A percentile compares a stretch with the other conserved stretches of the same genome.
Evolutionary conservation across 2,113 vertebrate genomes (phyloP).

Genomic region (Engystomops pustulosus): DNA sequence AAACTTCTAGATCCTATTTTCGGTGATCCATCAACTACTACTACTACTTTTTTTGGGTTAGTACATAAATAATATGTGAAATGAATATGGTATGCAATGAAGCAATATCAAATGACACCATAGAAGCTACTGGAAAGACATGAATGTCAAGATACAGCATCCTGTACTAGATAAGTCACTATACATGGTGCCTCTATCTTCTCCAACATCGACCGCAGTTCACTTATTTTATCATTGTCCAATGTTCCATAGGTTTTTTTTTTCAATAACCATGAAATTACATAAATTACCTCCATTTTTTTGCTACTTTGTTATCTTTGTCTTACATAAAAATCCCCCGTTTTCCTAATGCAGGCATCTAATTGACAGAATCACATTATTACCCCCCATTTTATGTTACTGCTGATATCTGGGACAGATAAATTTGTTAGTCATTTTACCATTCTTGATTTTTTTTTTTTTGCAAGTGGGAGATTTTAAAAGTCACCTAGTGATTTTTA

Average conservation of each 20-base stretch:
- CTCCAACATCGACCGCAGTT: background rate
- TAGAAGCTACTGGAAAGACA: background rate
- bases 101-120: background rate
- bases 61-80: background rate
- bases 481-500: constrained; percentile 90
- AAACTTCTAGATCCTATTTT: no score
- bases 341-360: background rate
- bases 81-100: background rate
- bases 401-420: constrained; percentile 67
- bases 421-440: constrained; percentile 77
- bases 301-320: constrained; percentile 9
- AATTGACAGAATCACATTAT: constrained; percentile 47
- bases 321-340: background rate
- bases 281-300: background rate
- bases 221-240: constrained; percentile 6
- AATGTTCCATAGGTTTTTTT: background rate
- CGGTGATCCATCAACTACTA: no score
- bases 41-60: no score
- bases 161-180: background rate
- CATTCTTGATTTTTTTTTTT: constrained; percentile 70
- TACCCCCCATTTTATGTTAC: constrained; percentile 65
- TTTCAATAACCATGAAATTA: background rate
- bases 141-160: background rate
- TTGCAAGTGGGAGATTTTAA: constrained; percentile 78
- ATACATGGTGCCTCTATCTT: background rate